Percentiles rank a stretch among this genome's conserved stretches.
Conservation (phyloP, 2,888 invertebrate species). For the Microctonus hyperodae region DNA sequence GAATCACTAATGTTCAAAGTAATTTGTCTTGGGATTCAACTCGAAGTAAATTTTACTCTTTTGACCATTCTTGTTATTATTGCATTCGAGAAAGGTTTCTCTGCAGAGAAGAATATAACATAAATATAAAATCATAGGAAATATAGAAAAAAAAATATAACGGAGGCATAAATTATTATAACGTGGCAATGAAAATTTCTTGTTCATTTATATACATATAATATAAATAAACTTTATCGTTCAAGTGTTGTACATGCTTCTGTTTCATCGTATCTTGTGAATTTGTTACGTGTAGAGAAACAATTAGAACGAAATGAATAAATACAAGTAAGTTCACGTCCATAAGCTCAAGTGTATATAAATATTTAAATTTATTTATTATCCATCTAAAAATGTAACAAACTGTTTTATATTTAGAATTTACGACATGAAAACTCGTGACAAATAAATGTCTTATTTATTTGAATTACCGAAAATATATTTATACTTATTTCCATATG, state of each 20-base stretch:
- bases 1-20: not conserved
- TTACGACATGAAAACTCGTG: constrained; percentile 28
- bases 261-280: constrained; percentile 19
- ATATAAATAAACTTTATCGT: too few relatives aligned
- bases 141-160: too few relatives aligned
- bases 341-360: not conserved
- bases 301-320: constrained; percentile 29
- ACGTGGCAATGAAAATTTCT: too few relatives aligned
- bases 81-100: too few relatives aligned
- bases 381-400: constrained; percentile 5
- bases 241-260: not conserved
- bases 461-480: too few relatives aligned
- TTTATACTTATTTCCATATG: too few relatives aligned
- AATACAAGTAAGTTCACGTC: not conserved
- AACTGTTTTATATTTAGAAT: constrained; percentile 33
- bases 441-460: constrained; percentile 17
- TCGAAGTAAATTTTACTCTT: too few relatives aligned
- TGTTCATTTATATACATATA: too few relatives aligned
- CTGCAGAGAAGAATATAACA: too few relatives aligned
- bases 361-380: not conserved
- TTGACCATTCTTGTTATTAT: too few relatives aligned
- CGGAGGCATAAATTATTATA: too few relatives aligned
- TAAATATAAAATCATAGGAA: too few relatives aligned
- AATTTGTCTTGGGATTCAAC: not conserved
- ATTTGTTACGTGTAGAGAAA: constrained; percentile 30